Evolutionary conservation across 2,888 invertebrate species (phyloP).

Genomic region (Agelastica alni): DNA sequence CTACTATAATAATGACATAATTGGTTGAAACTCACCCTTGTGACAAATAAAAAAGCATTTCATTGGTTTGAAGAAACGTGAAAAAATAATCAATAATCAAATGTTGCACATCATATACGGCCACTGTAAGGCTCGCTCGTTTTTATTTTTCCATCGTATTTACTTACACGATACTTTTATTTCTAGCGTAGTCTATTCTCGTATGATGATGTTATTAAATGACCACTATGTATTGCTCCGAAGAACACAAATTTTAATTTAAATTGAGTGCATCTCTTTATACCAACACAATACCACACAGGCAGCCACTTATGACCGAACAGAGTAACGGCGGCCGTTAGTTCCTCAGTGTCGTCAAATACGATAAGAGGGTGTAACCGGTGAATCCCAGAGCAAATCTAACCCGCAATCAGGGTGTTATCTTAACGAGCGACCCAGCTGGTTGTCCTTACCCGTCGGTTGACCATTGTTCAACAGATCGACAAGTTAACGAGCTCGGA

Average conservation of each 20-base stretch:
- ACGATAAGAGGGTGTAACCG: conserved; percentile 32
- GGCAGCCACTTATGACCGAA: background rate
- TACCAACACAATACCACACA: background rate
- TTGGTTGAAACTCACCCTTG: no score
- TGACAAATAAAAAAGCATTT: no score
- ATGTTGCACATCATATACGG: no score
- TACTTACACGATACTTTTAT: no score
- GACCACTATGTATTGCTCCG: no score
- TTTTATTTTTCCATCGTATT: no score
- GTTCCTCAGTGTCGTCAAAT: conserved; percentile 4
- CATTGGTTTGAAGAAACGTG: no score
- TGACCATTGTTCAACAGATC: conserved; percentile 53
- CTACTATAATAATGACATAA: no score
- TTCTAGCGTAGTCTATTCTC: no score
- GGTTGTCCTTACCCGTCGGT: conserved; percentile 44
- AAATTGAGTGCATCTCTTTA: background rate
- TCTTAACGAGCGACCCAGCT: conserved; percentile 45
- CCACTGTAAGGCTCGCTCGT: no score
- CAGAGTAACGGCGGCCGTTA: background rate
- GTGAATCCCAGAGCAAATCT: conserved; percentile 38
- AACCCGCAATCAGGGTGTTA: conserved; percentile 48
- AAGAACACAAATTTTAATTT: background rate
- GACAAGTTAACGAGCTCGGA: conserved; percentile 52
- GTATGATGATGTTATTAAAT: no score
- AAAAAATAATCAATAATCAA: no score